Base-by-base conservation (phyloP, 1,140 invertebrate species). In the Sitobion miscanthi region DNA sequence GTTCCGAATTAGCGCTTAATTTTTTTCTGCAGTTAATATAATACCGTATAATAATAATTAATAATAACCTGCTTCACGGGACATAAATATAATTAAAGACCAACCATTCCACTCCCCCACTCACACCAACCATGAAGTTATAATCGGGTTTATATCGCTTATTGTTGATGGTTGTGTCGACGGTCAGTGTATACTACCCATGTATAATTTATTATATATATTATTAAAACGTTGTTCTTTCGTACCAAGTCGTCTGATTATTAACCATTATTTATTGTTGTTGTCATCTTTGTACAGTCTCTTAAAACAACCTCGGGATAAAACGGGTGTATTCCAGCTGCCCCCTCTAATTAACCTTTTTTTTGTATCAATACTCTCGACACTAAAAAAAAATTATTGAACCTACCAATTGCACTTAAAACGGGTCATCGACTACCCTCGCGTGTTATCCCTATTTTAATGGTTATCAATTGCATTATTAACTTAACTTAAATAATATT, bases 91-190 rank as follows among this genome's bases (percentile, higher is more conserved):
- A n/a, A 49, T 47, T 87, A 47, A 87, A 87, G 30, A 87, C n/a
- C 30, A 49, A 30, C 42, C 62, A 11, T 69, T 42, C 45, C 17
- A 49, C 86, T 69, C 86, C 86, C 11, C 17, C 30, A 30, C 30
- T 47, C 14, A 14, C 77, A 23, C 77, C 17, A 83, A 38, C 35
- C 77, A 8, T 83, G 2, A n/a, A 42, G 83, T 49, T 87, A 35
- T 49, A 87, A 87, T 87, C 45, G 86, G 47, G 14, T 87, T 87
- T 87, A 47, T 87, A 87, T 49, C 47, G 45, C 86, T 87, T 87
- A 30, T 87, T 87, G 30, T 38, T 83, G 30, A 87, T 87, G 25
- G 47, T n/a, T 7, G 38, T 85, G 83, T 45, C 83, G 23, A 25
- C 14, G 42, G 38, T 30, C 45, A 47, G 20, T 21, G 45, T 86